Evolutionary conservation across 2,113 vertebrate genomes (phyloP), one percentile per base, ranked within the genome.

Genomic region (Pygoscelis adeliae): DNA sequence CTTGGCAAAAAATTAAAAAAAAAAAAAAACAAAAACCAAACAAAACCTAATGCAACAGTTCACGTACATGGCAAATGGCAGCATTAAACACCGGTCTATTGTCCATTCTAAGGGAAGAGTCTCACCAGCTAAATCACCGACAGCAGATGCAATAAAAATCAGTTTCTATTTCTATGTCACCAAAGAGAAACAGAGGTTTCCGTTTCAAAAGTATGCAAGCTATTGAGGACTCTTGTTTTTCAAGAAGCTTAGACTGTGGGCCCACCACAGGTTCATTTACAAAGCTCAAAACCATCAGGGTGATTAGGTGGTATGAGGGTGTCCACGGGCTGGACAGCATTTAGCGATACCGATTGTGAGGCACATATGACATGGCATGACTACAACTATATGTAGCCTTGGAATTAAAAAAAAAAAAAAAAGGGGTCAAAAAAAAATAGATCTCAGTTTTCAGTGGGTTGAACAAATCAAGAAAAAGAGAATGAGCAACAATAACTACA

Each of bases 321-420:
- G 7, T 14, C 25, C 50, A 50, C 0, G 0, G 40, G 30, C 36
- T 40, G 22, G 19, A 42, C 18, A 46, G 49, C 53, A 66, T 27
- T 76, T 61, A 65, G 67, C 53, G 83, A 34, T 4, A 2, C 29
- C 32, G 12, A 87, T 20, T 1, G 4, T 16, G 16, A 78, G 49
- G 63, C 36, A 52, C 0, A 0, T 1, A 27, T 16, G 36, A 86
- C 17, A 18, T 1, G 3, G 27, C 44, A 14, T 4, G 11, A 86
- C 34, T 36, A 40, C 17, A 83, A 32, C 9, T 21, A 10, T 11
- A 36, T 12, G 7, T 7, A 30, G 32, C 55, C 59, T 71, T 63
- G 38, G 23, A 76, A 53, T 38, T 25, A 9, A 22, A 56, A 42
- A 63, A 9, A 70, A 74, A 53, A 23, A 53, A 27, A 22, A 34